Conservation (phyloP, 2,888 invertebrate genomes). For the Adelphocoris suturalis region DNA sequence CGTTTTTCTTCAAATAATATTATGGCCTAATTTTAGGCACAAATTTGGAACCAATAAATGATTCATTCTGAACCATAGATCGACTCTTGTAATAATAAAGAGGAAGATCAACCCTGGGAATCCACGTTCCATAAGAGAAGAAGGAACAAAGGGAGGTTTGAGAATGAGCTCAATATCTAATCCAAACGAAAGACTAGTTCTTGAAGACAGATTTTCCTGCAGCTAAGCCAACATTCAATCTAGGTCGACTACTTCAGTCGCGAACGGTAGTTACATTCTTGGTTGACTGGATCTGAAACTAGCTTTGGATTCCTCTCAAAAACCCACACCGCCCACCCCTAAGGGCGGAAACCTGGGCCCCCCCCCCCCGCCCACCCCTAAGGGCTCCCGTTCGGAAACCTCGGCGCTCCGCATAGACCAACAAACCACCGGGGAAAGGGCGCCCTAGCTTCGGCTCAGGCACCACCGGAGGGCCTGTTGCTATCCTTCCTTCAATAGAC, state of each 20-base stretch:
- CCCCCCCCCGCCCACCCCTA: not conserved
- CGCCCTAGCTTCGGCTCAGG: not conserved
- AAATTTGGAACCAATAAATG: too few relatives aligned
- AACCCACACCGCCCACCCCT: constrained; percentile 10
- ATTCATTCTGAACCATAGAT: too few relatives aligned
- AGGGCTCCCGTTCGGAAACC: not conserved
- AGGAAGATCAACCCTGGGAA: too few relatives aligned
- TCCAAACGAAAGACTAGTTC: not conserved
- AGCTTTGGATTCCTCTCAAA: constrained; percentile 22
- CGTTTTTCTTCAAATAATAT: too few relatives aligned
- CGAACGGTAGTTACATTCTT: not conserved
- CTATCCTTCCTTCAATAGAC: constrained; percentile 43
- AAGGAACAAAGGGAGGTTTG: too few relatives aligned
- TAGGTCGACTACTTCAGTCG: not conserved
- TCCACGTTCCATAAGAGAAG: too few relatives aligned
- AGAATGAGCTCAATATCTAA: not conserved
- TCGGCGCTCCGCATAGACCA: constrained; percentile 38
- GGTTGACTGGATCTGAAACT: not conserved
- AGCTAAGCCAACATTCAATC: constrained; percentile 18
- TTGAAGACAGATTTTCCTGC: not conserved
- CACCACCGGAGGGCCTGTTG: constrained; percentile 58
- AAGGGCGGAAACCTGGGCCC: constrained; percentile 22
- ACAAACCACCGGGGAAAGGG: constrained; percentile 48
- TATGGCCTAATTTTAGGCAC: too few relatives aligned
- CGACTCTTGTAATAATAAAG: too few relatives aligned